Conservation (phyloP, 2,113 vertebrate species). For the Oncorhynchus tshawytscha region DNA sequence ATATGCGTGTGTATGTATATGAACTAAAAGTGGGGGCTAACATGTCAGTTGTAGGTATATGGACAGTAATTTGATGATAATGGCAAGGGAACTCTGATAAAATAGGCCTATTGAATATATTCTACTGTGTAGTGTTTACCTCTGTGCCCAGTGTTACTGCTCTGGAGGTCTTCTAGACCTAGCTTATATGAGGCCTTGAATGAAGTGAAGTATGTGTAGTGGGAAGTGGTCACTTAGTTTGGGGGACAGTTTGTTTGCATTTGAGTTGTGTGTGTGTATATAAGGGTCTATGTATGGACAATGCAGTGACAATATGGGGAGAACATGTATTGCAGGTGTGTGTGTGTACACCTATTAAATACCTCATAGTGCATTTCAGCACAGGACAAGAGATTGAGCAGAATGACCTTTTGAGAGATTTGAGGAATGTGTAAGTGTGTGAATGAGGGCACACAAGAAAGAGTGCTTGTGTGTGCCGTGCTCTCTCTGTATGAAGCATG, state of each 20-base stretch:
- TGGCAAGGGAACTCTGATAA: too few relatives aligned
- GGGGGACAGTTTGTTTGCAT: background rate
- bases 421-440: background rate
- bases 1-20: too few relatives aligned
- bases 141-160: too few relatives aligned
- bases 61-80: too few relatives aligned
- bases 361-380: background rate
- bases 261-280: background rate
- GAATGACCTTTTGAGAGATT: background rate
- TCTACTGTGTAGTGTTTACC: too few relatives aligned
- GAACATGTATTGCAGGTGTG: background rate
- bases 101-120: too few relatives aligned
- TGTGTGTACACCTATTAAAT: background rate
- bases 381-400: background rate
- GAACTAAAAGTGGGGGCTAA: too few relatives aligned
- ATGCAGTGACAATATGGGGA: too few relatives aligned
- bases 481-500: constrained; percentile 28
- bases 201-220: background rate
- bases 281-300: background rate
- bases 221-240: too few relatives aligned
- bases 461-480: background rate
- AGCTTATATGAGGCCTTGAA: background rate
- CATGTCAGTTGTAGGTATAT: too few relatives aligned
- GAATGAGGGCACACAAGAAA: background rate
- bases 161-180: too few relatives aligned